Evolutionary conservation across 1,140 invertebrate genomes (phyloP).

Genomic region (Belonocnema kinseyi): DNA sequence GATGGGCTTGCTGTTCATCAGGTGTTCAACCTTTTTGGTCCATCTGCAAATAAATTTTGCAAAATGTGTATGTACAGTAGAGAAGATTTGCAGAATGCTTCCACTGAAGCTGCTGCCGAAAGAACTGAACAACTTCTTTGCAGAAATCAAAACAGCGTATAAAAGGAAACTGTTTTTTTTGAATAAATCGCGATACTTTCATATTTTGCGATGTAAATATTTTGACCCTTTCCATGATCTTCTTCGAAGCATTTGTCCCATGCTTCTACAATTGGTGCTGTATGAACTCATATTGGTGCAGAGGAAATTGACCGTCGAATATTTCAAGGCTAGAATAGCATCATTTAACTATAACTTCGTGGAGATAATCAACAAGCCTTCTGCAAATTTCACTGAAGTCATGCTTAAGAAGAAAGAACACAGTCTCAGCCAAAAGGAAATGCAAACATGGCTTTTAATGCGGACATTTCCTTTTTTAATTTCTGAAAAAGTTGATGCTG

Average conservation of each 20-base stretch:
- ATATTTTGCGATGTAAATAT: no score
- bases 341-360: slow-evolving; percentile 47
- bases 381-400: no score
- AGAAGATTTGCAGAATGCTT: slow-evolving; percentile 28
- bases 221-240: slow-evolving; percentile 53
- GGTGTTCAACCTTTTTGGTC: not conserved
- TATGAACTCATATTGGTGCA: slow-evolving; percentile 24
- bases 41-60: slow-evolving; percentile 41
- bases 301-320: slow-evolving; percentile 31
- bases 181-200: no score
- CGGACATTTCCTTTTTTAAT: slow-evolving; percentile 47
- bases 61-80: slow-evolving; percentile 31
- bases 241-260: slow-evolving; percentile 40
- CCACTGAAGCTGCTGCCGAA: not conserved
- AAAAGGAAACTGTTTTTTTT: no score
- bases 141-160: no score
- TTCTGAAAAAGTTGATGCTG: slow-evolving; percentile 11
- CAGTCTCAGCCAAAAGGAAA: slow-evolving; percentile 49
- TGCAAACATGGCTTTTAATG: slow-evolving; percentile 51
- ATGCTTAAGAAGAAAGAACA: slow-evolving; percentile 43
- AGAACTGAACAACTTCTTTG: no score
- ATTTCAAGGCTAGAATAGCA: slow-evolving; percentile 42
- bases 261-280: slow-evolving; percentile 18
- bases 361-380: no score
- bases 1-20: not conserved